Base-by-base conservation (phyloP, 2,888 invertebrate species). In the Tetragnatha montana region DNA sequence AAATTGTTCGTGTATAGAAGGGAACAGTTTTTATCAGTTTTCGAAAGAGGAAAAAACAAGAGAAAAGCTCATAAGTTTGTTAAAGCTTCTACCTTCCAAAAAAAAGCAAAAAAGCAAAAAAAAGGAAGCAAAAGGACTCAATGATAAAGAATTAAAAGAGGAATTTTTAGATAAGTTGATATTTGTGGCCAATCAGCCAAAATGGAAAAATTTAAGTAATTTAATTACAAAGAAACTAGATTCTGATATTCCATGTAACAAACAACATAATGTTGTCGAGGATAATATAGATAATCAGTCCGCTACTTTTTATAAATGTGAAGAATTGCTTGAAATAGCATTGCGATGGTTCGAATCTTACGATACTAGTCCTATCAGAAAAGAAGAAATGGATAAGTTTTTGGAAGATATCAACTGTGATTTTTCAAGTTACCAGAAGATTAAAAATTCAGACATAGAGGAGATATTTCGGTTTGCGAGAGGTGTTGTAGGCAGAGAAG, bases 301-400 rank as follows among this genome's bases (percentile, higher is more conserved):
- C 73, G 51, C 71, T 73, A 49, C 78, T 87, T 60, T 73, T 68
- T 81, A 81, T 74, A 81, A 81, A 60, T 87, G 21, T 12, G 81
- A 87, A 81, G 81, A 87, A 73, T 81, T 87, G 49, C 74, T 75
- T 75, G 87, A 87, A 87, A 75, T 87, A 68, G 75, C 71, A 10
- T 87, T 87, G 75, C 68, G 87, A 81, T 87, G 81, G 87, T 81
- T 47, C 69, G 81, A 87, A 81, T 87, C 87, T 87, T 81, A 74
- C 68, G 81, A 87, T 78, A 78, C 78, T 79, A 70, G 71, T 76
- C 78, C 83, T 83, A 10, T 83, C n/a, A 83, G 22, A 83, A 74
- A 83, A 75, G 68, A 1, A 78, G 10, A 19, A 78, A 51, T 22
- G 19, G 51, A 78, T 21, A 47, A 22, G 78, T 19, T 51, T 8